These are phyloP conservation scores for Hydrochoerus hydrochaeris DNA, from an alignment of 2,113 vertebrate species.

Conservation along the genomic window DNA sequence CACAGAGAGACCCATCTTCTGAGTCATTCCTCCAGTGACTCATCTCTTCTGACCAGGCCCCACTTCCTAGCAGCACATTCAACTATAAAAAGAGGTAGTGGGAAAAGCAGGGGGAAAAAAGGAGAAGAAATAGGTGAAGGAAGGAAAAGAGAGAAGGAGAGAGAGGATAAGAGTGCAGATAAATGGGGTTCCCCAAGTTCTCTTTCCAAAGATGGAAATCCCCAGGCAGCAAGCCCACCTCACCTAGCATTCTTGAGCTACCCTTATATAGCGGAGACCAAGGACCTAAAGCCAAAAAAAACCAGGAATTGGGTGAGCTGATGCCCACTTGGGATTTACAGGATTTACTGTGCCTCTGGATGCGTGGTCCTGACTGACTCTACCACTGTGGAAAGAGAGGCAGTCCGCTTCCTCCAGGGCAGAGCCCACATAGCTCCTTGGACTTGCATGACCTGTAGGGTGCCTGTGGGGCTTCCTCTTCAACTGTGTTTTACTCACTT, in stretches of 20 bases:
- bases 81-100: not conserved
- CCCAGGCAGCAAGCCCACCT: not conserved
- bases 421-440: too few relatives aligned
- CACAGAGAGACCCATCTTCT: not conserved
- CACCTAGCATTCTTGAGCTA: fast-evolving
- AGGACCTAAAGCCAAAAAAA: not conserved
- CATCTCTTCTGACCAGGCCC: not conserved
- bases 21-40: not conserved
- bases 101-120: not conserved
- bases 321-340: not conserved
- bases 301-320: not conserved
- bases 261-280: not conserved
- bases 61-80: not conserved
- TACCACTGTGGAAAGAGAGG: not conserved
- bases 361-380: fast-evolving
- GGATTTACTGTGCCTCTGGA: not conserved
- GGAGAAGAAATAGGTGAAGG: not conserved
- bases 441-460: too few relatives aligned
- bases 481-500: not conserved
- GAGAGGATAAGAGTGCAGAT: not conserved
- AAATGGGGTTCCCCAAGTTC: not conserved
- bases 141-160: not conserved
- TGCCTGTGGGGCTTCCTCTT: not conserved
- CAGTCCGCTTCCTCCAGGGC: fast-evolving
- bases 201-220: not conserved